Conservation (phyloP, 2,888 invertebrate species). For the Ichneumoninae sp. region DNA sequence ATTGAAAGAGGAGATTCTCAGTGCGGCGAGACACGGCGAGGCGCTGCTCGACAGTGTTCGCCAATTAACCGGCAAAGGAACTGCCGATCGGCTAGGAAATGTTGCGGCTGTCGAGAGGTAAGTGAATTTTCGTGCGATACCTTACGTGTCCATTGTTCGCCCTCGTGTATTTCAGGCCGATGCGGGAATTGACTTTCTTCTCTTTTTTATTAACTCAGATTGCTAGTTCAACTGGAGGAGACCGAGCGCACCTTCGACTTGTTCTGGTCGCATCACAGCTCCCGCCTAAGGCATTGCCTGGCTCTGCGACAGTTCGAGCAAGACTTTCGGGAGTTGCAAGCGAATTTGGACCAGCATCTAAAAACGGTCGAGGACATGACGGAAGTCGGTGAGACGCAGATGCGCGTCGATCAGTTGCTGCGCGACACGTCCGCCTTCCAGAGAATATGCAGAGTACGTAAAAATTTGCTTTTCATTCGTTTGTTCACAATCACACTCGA, state of each 20-base stretch:
- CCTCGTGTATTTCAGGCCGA: neutral
- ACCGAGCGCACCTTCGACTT: slow-evolving; percentile 97
- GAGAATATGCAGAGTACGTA: slow-evolving; percentile 88
- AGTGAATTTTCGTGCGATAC: slow-evolving; percentile 52
- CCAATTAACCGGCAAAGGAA: slow-evolving; percentile 85
- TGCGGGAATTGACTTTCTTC: neutral
- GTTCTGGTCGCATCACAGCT: slow-evolving; percentile 97
- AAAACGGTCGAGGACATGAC: slow-evolving; percentile 93
- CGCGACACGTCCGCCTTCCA: slow-evolving; percentile 92
- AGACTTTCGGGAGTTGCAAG: slow-evolving; percentile 96
- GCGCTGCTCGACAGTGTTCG: slow-evolving; percentile 91
- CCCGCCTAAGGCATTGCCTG: slow-evolving; percentile 94
- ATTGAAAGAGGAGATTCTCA: slow-evolving; percentile 93
- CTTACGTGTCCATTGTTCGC: neutral
- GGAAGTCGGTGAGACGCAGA: slow-evolving; percentile 95
- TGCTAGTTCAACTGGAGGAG: slow-evolving; percentile 96
- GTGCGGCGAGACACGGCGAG: slow-evolving; percentile 95
- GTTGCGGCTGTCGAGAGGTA: slow-evolving; percentile 97
- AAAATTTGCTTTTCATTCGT: slow-evolving; percentile 2
- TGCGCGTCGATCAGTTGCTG: slow-evolving; percentile 91
- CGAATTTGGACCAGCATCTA: slow-evolving; percentile 91
- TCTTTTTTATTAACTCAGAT: slow-evolving; percentile 85
- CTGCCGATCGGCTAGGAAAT: slow-evolving; percentile 91
- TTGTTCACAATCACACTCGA: slow-evolving; percentile 26
- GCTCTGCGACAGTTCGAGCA: slow-evolving; percentile 97